Conservation (phyloP, 2,797 vertebrate genomes). For the Lagodon rhomboides region DNA sequence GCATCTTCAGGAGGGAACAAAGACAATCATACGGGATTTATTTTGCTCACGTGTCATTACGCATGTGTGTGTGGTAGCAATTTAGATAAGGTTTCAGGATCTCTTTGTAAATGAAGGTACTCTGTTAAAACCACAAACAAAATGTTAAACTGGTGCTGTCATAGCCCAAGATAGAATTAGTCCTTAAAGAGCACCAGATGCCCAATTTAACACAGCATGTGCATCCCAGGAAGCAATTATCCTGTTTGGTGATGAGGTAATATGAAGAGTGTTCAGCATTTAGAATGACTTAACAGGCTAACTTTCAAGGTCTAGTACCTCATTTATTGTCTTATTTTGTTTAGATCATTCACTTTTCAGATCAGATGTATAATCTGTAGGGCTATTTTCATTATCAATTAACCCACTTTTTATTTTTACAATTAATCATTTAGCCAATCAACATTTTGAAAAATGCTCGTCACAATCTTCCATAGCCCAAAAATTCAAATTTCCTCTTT, state of each 20-base stretch:
- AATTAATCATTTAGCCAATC: too few species aligned
- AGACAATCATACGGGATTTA: neutral
- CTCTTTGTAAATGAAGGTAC: conserved; percentile 17
- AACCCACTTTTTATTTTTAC: too few species aligned
- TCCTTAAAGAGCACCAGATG: conserved; percentile 56
- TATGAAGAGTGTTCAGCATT: conserved; percentile 1
- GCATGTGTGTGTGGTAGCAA: conserved; percentile 17
- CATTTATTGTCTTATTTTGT: neutral
- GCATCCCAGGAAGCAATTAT: conserved; percentile 47
- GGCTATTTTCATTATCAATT: too few species aligned
- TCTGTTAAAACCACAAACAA: conserved; percentile 42
- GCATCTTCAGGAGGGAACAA: neutral
- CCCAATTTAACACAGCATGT: conserved; percentile 10
- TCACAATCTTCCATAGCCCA: too few species aligned
- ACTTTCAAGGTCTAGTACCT: neutral
- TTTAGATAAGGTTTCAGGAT: conserved; percentile 48
- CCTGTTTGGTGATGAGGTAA: conserved; percentile 44
- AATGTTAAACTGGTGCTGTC: conserved; percentile 35
- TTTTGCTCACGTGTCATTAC: conserved; percentile 13
- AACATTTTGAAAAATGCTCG: too few species aligned
- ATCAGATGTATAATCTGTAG: neutral
- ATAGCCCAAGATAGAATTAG: conserved; percentile 38
- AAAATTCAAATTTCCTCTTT: too few species aligned
- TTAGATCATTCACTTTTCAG: neutral
- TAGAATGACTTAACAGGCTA: neutral